Base-by-base conservation (phyloP, 64 coral and sea anemone genomes). In the Montipora efflorescens region DNA sequence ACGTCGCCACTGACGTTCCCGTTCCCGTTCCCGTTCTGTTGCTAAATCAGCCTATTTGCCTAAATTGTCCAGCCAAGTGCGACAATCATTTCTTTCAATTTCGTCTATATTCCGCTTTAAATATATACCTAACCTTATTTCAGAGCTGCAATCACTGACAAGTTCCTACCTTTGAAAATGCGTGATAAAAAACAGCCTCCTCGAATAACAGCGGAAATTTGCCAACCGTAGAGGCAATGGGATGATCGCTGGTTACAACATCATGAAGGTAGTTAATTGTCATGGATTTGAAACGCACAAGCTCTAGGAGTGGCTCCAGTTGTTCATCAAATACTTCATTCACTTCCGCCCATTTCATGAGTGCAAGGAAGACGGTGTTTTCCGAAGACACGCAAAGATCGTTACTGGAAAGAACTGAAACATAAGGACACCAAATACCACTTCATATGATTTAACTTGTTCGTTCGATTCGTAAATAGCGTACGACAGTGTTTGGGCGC, bases 201-300 rank as follows among this genome's bases (percentile, higher is more conserved):
- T 97, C 95, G 89, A 97, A 97, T 69, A 97, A 23, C 48, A 70
- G 77, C 18, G 78, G 70, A 67, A 97, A 97, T 18, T 76, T 92
- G 19, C 83, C 47, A 18, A 97, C 95, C 79, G 95, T 97, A 28
- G 89, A 77, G 23, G 95, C 95, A 45, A 95, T 95, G 10, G 95
- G 93, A 84, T 97, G 95, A 10, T 78, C 83, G 43, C 95, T 97
- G 16, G 95, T 95, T 0, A 97, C 92, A 4, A 97, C 91, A 79
- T 97, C 95, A 28, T 97, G 95, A 5, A 97, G 81, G 68, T 97
- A 97, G 59, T 97, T 97, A 25, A 97, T 97, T 1, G 95, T 97
- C 48, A 97, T 89, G 85, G 75, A 67, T 72, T 91, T 91, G 74
- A 97, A 94, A 4, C 95, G 80, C 2, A 97, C 90, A 11, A 92